A percentile compares a stretch with the other conserved stretches of the same genome.
Evolutionary conservation across 2,888 invertebrate genomes (phyloP).

Genomic region (Netelia melanura): DNA sequence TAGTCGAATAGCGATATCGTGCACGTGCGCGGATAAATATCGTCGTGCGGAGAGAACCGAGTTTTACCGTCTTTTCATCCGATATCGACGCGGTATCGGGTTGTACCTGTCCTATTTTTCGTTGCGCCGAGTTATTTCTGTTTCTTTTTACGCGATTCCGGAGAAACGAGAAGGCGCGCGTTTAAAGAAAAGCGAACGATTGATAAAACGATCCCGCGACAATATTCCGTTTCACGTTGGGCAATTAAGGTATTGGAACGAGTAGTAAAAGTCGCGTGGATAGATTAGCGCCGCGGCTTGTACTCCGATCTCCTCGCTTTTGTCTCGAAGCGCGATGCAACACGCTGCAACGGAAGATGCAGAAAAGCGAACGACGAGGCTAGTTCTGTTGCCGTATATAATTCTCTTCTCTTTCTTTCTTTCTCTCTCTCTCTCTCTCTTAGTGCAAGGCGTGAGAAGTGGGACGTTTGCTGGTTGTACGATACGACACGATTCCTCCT

Average conservation of each 20-base stretch:
- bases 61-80: slow-evolving; percentile 27
- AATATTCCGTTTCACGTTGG: slow-evolving; percentile 4
- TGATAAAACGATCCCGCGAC: slow-evolving; percentile 51
- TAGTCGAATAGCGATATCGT: slow-evolving; percentile 21
- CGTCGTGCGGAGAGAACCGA: background rate
- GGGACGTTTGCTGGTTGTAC: slow-evolving; percentile 55
- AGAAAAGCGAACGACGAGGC: background rate
- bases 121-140: background rate
- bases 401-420: background rate
- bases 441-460: slow-evolving; percentile 64
- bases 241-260: slow-evolving; percentile 62
- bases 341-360: background rate
- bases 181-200: slow-evolving; percentile 36
- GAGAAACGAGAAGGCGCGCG: slow-evolving; percentile 21
- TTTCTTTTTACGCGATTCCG: slow-evolving; percentile 39
- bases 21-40: slow-evolving; percentile 21
- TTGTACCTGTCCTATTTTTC: slow-evolving; percentile 11
- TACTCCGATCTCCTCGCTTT: slow-evolving; percentile 40
- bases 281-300: slow-evolving; percentile 56
- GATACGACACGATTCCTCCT: slow-evolving; percentile 49
- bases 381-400: slow-evolving; percentile 12
- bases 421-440: slow-evolving; percentile 20
- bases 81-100: slow-evolving; percentile 35
- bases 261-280: slow-evolving; percentile 32
- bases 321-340: slow-evolving; percentile 25